These are phyloP conservation scores for Vidua chalybeata DNA, from an alignment of 2,113 vertebrate species.

Conservation along the genomic window DNA sequence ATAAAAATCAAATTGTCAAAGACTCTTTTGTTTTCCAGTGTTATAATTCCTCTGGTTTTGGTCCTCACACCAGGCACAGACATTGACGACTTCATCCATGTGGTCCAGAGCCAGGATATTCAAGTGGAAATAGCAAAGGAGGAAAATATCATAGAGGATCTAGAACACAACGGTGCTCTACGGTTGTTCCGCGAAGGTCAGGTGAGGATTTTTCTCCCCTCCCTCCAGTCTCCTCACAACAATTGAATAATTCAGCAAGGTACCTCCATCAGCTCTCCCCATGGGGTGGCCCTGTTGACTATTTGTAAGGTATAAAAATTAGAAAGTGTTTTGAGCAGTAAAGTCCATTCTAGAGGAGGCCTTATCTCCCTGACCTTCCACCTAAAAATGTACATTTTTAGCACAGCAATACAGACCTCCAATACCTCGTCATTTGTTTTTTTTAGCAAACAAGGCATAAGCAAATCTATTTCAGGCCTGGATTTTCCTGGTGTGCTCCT, in stretches of 20 bases:
- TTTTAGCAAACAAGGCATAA: not conserved
- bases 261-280: not conserved
- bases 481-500: not conserved
- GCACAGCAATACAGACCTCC: not conserved
- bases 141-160: conserved; percentile 75
- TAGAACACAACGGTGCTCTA: conserved; percentile 87
- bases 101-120: conserved; percentile 83
- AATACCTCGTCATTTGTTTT: not conserved
- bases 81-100: conserved; percentile 83
- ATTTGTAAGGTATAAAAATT: not conserved
- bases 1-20: not conserved
- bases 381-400: not conserved
- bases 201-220: conserved; percentile 63
- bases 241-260: not conserved
- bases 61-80: conserved; percentile 71
- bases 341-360: not conserved
- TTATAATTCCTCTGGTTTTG: not conserved
- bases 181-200: conserved; percentile 79
- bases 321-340: not conserved
- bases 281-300: too few species aligned
- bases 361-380: not conserved
- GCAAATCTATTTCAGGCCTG: not conserved
- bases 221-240: not conserved
- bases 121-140: conserved; percentile 80
- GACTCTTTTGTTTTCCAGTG: not conserved